Evolutionary conservation across 2,888 invertebrate genomes (phyloP), one percentile per base, ranked within the genome.

Genomic region (Rhimphoctona megacephalus): DNA sequence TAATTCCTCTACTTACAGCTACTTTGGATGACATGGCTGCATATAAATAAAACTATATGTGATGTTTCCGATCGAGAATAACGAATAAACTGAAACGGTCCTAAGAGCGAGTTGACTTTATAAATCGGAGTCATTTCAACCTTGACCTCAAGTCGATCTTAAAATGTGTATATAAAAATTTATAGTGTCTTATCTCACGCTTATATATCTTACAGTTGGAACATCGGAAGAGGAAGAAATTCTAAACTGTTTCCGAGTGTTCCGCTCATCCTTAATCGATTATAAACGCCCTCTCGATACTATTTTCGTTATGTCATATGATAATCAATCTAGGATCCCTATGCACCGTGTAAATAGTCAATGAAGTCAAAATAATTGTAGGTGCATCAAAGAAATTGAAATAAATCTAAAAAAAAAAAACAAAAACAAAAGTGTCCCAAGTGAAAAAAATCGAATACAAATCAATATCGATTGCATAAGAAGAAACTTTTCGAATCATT

Each of bases 81-180:
- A 81, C 88, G 88, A 87, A 89, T 88, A 69, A 89, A 92, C 92
- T 93, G 92, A 89, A 85, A 64, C 49, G 83, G 76, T 85, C 85
- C 81, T 86, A 88, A 86, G 88, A 89, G 87, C 88, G 89, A 88
- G 87, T 88, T 88, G 90, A 92, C 90, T 91, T 94, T 94, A 93
- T 94, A 94, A 93, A 93, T 91, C 91, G 79, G 85, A 89, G 87
- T 83, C 86, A 90, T 88, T 88, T 92, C 92, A 92, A 93, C 92
- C 90, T 90, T 93, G 93, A 93, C 93, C 93, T 88, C 90, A 66
- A 74, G 74, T 86, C 81, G 88, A 90, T 76, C 54, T 66, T 79
- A 46, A 52, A 82, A 72, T 78, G 49, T 73, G 69, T 64, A 54
- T 54, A 33, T 74, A 14, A 52, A 43, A 82, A 72, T 73, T 83